A percentile compares a stretch with the other conserved stretches of the same genome.
phyloP scores from a whole-genome alignment of 2,797 vertebrate genomes.

The Molothrus ater region DNA sequence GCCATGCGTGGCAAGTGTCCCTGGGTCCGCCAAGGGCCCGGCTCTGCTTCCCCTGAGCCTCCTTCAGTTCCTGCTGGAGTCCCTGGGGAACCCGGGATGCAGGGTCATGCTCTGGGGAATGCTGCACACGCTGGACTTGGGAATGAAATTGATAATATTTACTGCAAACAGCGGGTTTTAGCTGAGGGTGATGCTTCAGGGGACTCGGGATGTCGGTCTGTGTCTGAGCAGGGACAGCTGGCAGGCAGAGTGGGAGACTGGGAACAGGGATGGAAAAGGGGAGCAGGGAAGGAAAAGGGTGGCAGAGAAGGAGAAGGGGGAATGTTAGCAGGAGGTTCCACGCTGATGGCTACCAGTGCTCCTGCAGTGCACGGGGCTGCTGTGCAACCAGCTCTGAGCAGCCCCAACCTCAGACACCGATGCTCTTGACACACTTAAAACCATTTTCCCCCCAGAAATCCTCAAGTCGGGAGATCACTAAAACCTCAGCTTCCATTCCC shows the following conservation, averaged over 20 bases:
- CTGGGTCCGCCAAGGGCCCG: not conserved
- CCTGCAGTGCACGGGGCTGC: not conserved
- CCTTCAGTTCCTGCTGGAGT: not conserved
- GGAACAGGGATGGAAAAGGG: not conserved
- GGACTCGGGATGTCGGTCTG: accelerated
- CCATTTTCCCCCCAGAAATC: not conserved
- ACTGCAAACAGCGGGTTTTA: not conserved
- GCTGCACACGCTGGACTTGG: not conserved
- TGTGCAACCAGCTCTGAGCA: not conserved
- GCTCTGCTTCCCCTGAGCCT: not conserved
- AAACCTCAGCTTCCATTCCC: not conserved
- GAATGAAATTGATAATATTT: not conserved
- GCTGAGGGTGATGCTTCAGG: not conserved
- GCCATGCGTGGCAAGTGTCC: accelerated
- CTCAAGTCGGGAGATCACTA: accelerated
- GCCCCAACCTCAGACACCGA: not conserved
- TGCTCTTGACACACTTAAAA: not conserved
- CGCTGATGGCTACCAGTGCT: not conserved
- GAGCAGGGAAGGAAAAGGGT: not conserved
- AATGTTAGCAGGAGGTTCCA: not conserved
- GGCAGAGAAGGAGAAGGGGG: not conserved
- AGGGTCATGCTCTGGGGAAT: accelerated
- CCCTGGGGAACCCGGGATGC: not conserved
- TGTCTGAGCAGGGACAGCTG: not conserved
- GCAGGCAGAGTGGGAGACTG: not conserved